phyloP scores from a whole-genome alignment of 1,140 invertebrate species.

The Propsilocerus akamusi region DNA sequence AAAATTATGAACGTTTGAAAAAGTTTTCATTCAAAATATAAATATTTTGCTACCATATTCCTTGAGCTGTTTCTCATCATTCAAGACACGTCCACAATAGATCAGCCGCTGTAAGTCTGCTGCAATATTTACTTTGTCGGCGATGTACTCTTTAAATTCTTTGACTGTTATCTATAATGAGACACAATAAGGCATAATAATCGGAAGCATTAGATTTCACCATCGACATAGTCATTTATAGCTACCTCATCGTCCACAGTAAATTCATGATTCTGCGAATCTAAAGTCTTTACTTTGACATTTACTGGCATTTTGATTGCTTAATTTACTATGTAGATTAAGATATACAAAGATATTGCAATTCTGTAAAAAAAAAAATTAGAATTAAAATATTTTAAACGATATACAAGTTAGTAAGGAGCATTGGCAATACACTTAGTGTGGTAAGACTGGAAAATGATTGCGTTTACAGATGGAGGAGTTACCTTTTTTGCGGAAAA shows the following conservation, averaged over 20 bases:
- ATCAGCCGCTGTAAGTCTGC: constrained; percentile 74
- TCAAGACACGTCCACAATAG: constrained; percentile 78
- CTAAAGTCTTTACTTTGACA: constrained; percentile 79
- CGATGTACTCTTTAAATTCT: constrained; percentile 73
- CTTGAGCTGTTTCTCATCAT: constrained; percentile 72
- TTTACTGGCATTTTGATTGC: no score
- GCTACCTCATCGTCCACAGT: constrained; percentile 74
- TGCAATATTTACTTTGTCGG: constrained; percentile 51
- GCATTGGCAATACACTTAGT: no score
- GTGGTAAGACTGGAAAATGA: no score
- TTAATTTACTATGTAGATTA: no score
- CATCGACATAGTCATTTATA: constrained; percentile 9
- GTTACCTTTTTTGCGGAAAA: no score
- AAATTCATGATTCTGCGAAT: constrained; percentile 77
- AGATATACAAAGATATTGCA: no score
- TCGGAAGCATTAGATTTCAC: background rate
- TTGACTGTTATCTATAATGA: constrained; percentile 59
- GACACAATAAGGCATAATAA: constrained; percentile 8
- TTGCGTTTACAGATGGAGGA: no score
- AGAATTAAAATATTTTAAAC: no score
- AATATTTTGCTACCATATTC: constrained; percentile 56
- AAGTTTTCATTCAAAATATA: constrained; percentile 3
- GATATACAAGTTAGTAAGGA: no score
- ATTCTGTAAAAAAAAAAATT: no score
- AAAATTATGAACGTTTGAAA: background rate